Base-by-base conservation (phyloP, 2,888 invertebrate species). In the Sipha maydis region DNA sequence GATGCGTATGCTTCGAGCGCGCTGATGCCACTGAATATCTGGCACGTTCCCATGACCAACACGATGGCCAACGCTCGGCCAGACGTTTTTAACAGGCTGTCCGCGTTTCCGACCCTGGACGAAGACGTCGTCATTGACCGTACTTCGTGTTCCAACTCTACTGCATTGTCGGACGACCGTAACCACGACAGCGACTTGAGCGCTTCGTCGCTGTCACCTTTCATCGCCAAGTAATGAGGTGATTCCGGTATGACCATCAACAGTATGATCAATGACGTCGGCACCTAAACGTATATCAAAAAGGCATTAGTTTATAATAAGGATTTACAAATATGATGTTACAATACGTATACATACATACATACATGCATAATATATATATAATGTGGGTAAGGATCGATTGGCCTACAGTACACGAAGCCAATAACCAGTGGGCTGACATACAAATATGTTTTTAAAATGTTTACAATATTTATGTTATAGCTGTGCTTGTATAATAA, bases 181-280 rank as follows among this genome's bases (percentile, higher is more conserved):
- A 90, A 48, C 89, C 89, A 90, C 41, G 38, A 75, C n/a, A 90
- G 80, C 3, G 89, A 85, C 77, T 90, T 90, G 19, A 54, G 89
- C 1, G 90, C 90, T 0, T 92, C 92, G 1, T 92, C 92, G 5
- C 92, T 90, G 41, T 93, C 92, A 0, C 92, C 93, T 89, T 93
- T 92, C 91, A 93, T 94, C 38, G 95, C 91, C 69, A 94, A 92
- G 90, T 93, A 94, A 90, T 94, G 94, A 0, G 94, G 94, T 0
- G 94, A 94, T 90, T 94, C 94, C 0, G 94, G 94, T 92, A 94
- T 93, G 93, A 94, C 94, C 19, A 92, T 89, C 90, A 94, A 94
- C 0, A 92, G 91, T 0, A 92, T 54, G 54, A 93, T 92, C 89
- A 93, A 93, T n/a, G 92, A 90, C 5, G 93, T 90, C 0, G 94